Evolutionary conservation across 2,888 invertebrate species (phyloP), one percentile per base, ranked within the genome.

Genomic region (Himalopsyche kuldschensis): DNA sequence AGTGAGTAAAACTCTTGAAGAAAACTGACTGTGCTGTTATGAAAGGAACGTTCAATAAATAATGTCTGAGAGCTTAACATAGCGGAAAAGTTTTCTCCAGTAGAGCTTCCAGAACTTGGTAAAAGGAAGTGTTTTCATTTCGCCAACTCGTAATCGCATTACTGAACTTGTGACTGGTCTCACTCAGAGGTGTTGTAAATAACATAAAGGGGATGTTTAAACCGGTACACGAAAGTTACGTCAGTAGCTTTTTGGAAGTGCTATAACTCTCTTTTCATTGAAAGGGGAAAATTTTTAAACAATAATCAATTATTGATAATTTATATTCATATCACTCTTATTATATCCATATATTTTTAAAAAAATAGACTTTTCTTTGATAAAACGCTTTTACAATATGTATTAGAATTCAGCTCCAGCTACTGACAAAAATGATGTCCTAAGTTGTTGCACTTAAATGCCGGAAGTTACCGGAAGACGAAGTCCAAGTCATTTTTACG

Each of bases 71-170:
- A 69, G 69, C 69, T 69, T 69, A 69, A 69, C 69, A 69, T 69
- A 69, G 69, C 69, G 69, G 69, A 69, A 69, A 69, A 69, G 69
- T 69, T 69, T 69, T 69, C 69, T 24, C 69, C 69, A 69, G 69
- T 69, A 27, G 69, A 69, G 69, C 69, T 69, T 69, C 69, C 69
- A 69, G 30, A 69, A 69, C 69, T 69, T 69, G 69, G 69, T 69
- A 80, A 80, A 69, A 69, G 55, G 79, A 63, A 80, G 69, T 69
- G 79, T 80, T 80, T 80, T 80, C 79, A 55, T 80, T 63, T 41
- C 32, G 69, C 79, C 69, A 69, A 35, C 79, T 80, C 79, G 79
- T 80, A 69, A 80, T 80, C 69, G 69, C 79, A 69, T 80, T 80
- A 80, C 63, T 69, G 69, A 80, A 63, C 69, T 80, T 69, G 69